A percentile compares a stretch with the other conserved stretches of the same genome.
phyloP scores from a whole-genome alignment of 2,113 vertebrate genomes.

The Lanius collurio region DNA sequence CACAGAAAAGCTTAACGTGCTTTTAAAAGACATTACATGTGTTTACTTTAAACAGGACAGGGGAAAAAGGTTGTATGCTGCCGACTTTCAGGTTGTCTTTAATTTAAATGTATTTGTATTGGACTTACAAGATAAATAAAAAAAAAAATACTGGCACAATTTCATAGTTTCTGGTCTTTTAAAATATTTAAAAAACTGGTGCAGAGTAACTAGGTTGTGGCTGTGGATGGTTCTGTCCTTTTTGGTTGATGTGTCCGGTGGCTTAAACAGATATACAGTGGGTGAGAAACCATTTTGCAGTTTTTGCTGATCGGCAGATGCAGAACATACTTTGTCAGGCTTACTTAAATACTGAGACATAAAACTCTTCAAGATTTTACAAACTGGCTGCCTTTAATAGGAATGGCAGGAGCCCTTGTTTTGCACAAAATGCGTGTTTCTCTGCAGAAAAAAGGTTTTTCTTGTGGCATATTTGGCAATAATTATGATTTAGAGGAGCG shows the following conservation, averaged over 20 bases:
- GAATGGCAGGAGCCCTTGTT: neutral
- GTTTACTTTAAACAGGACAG: constrained; percentile 38
- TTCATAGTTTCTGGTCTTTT: constrained; percentile 45
- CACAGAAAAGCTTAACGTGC: neutral
- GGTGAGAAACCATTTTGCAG: constrained; percentile 18
- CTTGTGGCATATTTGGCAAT: neutral
- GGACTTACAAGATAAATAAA: constrained; percentile 30
- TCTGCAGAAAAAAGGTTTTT: neutral
- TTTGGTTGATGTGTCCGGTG: neutral
- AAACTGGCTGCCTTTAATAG: neutral
- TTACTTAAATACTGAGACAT: constrained; percentile 9
- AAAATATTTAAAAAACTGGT: neutral
- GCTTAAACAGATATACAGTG: neutral
- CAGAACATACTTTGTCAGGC: constrained; percentile 16
- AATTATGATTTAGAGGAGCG: constrained; percentile 24
- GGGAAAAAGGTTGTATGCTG: neutral
- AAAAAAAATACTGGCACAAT: neutral
- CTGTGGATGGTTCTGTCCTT: neutral
- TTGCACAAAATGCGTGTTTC: neutral
- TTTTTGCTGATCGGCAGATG: neutral
- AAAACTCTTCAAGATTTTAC: neutral
- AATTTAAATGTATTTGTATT: constrained; percentile 31
- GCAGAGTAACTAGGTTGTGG: neutral
- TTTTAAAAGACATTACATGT: constrained; percentile 23
- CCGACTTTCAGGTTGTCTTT: constrained; percentile 16